Conservation (phyloP, 2,797 vertebrate species). For the Sciurus vulgaris region DNA sequence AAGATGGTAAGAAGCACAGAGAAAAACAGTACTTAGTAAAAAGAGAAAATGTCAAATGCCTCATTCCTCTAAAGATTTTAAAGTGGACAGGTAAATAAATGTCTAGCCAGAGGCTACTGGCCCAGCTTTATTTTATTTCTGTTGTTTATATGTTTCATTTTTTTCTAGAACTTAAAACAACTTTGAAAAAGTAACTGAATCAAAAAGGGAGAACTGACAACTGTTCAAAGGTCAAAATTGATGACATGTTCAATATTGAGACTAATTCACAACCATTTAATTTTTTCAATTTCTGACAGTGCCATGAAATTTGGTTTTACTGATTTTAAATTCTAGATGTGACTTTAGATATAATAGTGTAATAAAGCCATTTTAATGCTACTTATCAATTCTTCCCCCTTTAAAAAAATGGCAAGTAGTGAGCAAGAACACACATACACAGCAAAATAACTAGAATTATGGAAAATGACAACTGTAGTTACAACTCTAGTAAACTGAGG, state of each 20-base stretch:
- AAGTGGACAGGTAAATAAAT: neutral
- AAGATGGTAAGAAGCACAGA: neutral
- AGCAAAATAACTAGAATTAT: slow-evolving; percentile 13
- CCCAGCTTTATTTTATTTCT: neutral
- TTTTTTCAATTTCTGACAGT: neutral
- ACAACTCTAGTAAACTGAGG: neutral
- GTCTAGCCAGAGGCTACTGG: neutral
- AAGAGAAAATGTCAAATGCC: slow-evolving; percentile 46
- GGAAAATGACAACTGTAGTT: neutral
- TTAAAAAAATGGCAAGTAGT: neutral
- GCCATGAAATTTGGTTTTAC: neutral
- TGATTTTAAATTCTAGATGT: slow-evolving; percentile 28
- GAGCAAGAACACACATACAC: neutral
- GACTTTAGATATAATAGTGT: neutral
- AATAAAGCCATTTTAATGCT: slow-evolving; percentile 12
- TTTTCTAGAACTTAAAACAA: neutral
- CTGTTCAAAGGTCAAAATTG: slow-evolving; percentile 4
- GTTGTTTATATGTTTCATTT: neutral
- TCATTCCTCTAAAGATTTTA: neutral
- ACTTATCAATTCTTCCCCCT: neutral
- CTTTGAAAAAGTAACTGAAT: neutral
- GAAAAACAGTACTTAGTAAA: neutral
- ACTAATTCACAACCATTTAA: neutral
- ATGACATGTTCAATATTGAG: neutral
- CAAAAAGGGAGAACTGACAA: neutral